Conservation (phyloP, 2,113 vertebrate genomes). For the Neoarius graeffei region DNA sequence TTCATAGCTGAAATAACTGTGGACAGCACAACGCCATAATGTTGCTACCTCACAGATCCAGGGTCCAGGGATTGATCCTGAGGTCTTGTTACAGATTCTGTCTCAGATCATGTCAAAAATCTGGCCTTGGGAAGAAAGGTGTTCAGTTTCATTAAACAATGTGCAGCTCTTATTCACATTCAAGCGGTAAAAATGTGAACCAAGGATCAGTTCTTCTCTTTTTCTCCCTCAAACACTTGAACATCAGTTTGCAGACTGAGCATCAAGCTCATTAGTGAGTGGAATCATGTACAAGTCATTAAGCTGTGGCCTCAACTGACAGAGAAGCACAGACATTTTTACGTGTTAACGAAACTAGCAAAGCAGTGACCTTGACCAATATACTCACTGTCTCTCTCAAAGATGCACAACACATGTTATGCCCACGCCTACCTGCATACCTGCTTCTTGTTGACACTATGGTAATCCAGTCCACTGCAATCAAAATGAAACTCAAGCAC, state of each 20-base stretch:
- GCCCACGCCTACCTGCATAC: slow-evolving; percentile 2
- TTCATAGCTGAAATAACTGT: background rate
- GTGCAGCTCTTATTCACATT: background rate
- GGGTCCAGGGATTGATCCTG: background rate
- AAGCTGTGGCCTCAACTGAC: background rate
- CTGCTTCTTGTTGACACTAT: slow-evolving; percentile 18
- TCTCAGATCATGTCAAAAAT: background rate
- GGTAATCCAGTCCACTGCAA: background rate
- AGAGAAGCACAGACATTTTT: background rate
- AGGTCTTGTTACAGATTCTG: background rate
- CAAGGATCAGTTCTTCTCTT: background rate
- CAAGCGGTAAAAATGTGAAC: background rate
- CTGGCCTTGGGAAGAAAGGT: background rate
- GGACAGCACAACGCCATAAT: no score
- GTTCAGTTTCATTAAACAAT: background rate
- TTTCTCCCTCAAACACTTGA: background rate
- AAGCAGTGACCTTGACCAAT: slow-evolving; percentile 11
- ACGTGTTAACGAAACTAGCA: background rate
- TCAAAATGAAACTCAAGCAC: background rate
- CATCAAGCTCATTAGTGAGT: background rate
- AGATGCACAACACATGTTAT: slow-evolving; percentile 1
- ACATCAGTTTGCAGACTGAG: background rate
- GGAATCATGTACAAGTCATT: background rate
- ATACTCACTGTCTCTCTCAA: background rate
- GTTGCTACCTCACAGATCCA: background rate